Evolutionary conservation across 2,113 vertebrate genomes (phyloP).

Genomic region (Amblyornis subalaris): DNA sequence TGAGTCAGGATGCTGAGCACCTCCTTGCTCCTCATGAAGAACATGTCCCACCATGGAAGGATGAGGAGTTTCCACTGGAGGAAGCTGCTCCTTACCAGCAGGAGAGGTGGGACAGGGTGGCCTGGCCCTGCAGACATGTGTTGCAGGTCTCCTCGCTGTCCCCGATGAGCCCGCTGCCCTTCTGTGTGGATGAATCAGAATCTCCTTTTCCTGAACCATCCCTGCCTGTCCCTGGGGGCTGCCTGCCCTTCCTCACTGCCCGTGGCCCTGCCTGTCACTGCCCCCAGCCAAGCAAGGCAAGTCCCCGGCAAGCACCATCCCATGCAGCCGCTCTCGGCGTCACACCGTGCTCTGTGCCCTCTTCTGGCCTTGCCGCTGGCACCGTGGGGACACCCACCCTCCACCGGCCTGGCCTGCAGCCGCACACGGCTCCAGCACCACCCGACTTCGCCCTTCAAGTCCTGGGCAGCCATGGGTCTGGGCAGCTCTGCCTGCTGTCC

Average conservation of each 20-base stretch:
- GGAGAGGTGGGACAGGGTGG: not conserved
- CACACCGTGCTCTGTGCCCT: rapidly evolving
- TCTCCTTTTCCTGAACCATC: not conserved
- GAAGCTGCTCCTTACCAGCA: not conserved
- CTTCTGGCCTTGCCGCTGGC: not conserved
- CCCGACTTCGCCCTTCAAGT: not conserved
- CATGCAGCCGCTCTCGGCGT: rapidly evolving
- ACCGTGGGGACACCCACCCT: rapidly evolving
- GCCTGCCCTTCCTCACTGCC: not conserved
- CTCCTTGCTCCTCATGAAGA: not conserved
- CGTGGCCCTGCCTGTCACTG: rapidly evolving
- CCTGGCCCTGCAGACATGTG: not conserved
- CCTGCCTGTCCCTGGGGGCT: not conserved
- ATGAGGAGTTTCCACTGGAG: not conserved
- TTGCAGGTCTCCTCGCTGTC: not conserved
- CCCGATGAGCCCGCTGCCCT: rapidly evolving
- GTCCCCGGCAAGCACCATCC: rapidly evolving
- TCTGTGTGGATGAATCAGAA: not conserved
- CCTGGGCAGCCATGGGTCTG: rapidly evolving
- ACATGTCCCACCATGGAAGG: not conserved
- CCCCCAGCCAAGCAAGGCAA: not conserved
- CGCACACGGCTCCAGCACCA: not conserved
- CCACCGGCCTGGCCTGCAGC: not conserved
- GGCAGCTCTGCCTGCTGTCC: not conserved
- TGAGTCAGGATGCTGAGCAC: not conserved